Evolutionary conservation across 2,888 invertebrate species (phyloP).

Genomic region (Carabus problematicus): DNA sequence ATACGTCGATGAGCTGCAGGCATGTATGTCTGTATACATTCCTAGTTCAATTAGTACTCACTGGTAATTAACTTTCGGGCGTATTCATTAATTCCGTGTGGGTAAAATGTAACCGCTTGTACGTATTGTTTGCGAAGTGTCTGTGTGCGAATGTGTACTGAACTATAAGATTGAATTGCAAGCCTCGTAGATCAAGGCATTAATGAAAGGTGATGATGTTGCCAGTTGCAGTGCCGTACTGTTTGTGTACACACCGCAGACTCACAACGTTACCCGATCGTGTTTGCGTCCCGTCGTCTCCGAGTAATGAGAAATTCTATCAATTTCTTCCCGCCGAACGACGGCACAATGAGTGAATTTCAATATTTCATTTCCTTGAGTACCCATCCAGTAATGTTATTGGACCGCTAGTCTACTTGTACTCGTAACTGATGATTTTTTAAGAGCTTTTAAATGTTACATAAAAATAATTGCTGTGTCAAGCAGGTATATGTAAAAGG

Average conservation of each 20-base stretch:
- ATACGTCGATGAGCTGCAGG: too few species aligned
- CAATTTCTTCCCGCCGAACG: constrained; percentile 10
- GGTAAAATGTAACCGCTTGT: not conserved
- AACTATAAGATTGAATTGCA: constrained; percentile 39
- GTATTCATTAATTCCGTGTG: constrained; percentile 30
- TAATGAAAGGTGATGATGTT: constrained; percentile 42
- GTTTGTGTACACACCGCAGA: constrained; percentile 23
- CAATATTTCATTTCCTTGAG: too few species aligned
- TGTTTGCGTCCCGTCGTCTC: constrained; percentile 1
- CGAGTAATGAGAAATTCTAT: constrained; percentile 30
- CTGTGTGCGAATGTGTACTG: constrained; percentile 29
- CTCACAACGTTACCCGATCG: constrained; percentile 6
- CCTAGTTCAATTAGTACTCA: constrained; percentile 32
- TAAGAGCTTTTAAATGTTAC: too few species aligned
- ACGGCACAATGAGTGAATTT: too few species aligned
- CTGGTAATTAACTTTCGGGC: constrained; percentile 33
- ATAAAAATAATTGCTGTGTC: too few species aligned
- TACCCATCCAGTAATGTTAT: too few species aligned
- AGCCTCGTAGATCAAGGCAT: constrained; percentile 39
- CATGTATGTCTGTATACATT: too few species aligned
- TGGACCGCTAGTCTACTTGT: too few species aligned
- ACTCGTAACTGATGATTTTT: too few species aligned
- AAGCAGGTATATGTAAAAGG: too few species aligned
- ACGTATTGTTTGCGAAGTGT: not conserved
- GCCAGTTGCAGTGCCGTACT: constrained; percentile 26